Conservation (phyloP, 2,888 invertebrate genomes). For the Dicyrtoma fusca region DNA sequence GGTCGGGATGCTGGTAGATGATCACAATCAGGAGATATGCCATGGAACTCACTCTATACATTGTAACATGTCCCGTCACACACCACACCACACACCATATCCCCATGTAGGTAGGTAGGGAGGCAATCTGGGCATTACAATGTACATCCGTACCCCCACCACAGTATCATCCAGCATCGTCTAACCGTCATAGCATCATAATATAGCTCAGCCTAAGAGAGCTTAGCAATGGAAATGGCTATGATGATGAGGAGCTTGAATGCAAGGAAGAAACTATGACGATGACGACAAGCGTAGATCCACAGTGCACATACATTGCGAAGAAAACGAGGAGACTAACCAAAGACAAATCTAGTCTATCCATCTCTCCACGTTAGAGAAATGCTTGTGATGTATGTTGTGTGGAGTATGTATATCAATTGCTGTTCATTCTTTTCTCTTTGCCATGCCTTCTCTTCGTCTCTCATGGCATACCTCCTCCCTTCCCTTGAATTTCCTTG, state of each 20-base stretch:
- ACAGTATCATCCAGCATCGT: not conserved
- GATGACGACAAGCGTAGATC: not conserved
- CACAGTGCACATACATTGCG: not conserved
- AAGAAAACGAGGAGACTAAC: not conserved
- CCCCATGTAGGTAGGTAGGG: no score
- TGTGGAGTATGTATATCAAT: no score
- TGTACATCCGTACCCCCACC: no score
- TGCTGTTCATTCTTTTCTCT: no score
- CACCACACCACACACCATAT: not conserved
- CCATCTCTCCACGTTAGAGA: not conserved
- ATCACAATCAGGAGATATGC: conserved; percentile 30
- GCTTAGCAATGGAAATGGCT: not conserved
- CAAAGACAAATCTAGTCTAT: conserved; percentile 33
- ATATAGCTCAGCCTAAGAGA: not conserved
- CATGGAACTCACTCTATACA: not conserved
- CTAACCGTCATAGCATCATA: not conserved
- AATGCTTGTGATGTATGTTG: no score
- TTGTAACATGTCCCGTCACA: not conserved
- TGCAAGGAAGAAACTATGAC: not conserved
- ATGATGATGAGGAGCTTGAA: conserved; percentile 3
- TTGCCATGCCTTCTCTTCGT: not conserved
- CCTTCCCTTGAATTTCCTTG: not conserved
- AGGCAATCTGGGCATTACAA: no score
- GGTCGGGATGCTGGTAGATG: conserved; percentile 25
- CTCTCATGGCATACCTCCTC: not conserved